Percentiles rank a stretch among this genome's conserved stretches.
Conservation (phyloP, 2,113 vertebrate species). For the Pandion haliaetus region DNA sequence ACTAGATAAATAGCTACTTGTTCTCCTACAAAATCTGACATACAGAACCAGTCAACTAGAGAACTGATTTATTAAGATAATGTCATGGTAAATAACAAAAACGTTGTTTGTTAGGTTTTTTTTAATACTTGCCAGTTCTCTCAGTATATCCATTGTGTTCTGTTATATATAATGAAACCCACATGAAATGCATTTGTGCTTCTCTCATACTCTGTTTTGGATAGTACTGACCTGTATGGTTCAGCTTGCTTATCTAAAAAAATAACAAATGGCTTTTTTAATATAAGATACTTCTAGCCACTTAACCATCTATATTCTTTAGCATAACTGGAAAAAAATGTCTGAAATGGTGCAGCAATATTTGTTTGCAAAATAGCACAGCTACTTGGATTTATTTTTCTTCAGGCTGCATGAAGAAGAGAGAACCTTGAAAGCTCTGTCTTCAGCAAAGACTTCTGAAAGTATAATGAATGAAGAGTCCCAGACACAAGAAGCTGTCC, state of each 20-base stretch:
- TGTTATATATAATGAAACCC: neutral
- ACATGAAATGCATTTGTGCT: neutral
- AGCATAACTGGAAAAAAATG: neutral
- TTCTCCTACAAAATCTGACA: neutral
- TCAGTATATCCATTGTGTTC: neutral
- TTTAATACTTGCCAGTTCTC: neutral
- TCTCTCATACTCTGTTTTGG: neutral
- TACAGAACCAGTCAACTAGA: neutral
- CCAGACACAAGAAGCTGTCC: constrained; percentile 38
- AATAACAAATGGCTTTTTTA: neutral
- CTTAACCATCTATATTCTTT: neutral
- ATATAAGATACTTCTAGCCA: neutral
- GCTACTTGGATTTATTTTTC: neutral
- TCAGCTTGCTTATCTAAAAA: neutral
- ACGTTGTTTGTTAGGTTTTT: accelerated
- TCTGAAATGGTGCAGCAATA: neutral
- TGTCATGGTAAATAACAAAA: neutral
- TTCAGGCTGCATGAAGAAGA: constrained; percentile 95
- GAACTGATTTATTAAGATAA: neutral
- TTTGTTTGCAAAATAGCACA: neutral
- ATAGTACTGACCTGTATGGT: neutral
- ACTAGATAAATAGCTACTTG: neutral
- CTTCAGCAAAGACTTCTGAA: constrained; percentile 47
- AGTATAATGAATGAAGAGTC: constrained; percentile 38
- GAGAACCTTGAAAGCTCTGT: constrained; percentile 81